Conservation (phyloP, 2,888 invertebrate genomes). For the Epistrophe grossulariae region DNA sequence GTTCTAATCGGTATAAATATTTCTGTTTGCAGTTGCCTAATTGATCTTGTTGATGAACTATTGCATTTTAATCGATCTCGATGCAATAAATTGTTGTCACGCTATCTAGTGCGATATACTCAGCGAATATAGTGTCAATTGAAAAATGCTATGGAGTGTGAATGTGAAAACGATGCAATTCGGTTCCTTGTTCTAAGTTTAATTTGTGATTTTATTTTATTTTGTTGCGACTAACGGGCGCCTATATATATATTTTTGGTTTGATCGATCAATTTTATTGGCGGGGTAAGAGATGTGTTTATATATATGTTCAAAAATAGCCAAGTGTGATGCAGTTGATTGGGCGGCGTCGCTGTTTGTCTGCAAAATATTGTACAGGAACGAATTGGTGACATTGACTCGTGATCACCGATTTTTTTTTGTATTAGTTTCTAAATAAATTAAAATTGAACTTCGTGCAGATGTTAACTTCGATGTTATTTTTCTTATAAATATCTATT, state of each 20-base stretch:
- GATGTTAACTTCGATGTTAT: conserved; percentile 22
- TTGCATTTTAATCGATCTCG: conserved; percentile 48
- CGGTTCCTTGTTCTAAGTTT: conserved; percentile 54
- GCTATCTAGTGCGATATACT: conserved; percentile 1
- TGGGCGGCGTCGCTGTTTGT: conserved; percentile 41
- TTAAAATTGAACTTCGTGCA: conserved; percentile 53
- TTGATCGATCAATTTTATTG: conserved; percentile 43
- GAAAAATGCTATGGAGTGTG: conserved; percentile 40
- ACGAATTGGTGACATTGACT: conserved; percentile 65
- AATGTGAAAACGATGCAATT: background rate
- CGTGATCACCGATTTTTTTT: conserved; percentile 27
- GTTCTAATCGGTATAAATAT: conserved; percentile 17
- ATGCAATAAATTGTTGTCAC: conserved; percentile 28
- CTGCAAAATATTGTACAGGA: conserved; percentile 37
- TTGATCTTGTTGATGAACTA: conserved; percentile 58
- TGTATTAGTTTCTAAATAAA: conserved; percentile 1
- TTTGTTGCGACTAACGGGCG: conserved; percentile 64
- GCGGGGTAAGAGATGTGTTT: conserved; percentile 42
- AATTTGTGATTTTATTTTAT: conserved; percentile 14
- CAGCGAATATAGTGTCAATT: conserved; percentile 31
- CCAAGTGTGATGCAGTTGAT: conserved; percentile 30
- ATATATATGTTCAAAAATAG: background rate
- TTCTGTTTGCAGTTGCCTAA: conserved; percentile 31
- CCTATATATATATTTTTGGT: conserved; percentile 28
- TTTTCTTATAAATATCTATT: background rate